Conservation (phyloP, 2,888 invertebrate genomes). For the Netelia inedita region DNA sequence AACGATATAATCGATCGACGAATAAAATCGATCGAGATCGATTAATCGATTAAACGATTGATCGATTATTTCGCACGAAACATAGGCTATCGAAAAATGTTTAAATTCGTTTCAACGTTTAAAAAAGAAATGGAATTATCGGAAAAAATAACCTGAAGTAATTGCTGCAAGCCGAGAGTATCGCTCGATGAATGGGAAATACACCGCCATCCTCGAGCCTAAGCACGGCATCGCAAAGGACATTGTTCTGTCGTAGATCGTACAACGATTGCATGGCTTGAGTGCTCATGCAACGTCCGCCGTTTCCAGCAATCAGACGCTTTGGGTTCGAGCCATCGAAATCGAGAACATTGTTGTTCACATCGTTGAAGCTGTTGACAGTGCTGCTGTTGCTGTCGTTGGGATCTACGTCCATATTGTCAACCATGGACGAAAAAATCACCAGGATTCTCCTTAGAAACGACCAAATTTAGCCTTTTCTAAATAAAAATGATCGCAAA, state of each 20-base stretch:
- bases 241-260: conserved; percentile 93
- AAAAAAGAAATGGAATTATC: conserved; percentile 21
- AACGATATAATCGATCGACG: too few species aligned
- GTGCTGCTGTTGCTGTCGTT: conserved; percentile 68
- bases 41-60: too few species aligned
- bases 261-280: conserved; percentile 94
- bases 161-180: conserved; percentile 94
- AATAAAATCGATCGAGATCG: too few species aligned
- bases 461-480: background rate
- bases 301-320: conserved; percentile 82
- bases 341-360: conserved; percentile 60
- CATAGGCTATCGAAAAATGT: background rate
- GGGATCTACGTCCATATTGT: conserved; percentile 79
- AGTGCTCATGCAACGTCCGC: conserved; percentile 91
- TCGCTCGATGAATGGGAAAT: conserved; percentile 94
- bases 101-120: conserved; percentile 1
- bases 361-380: conserved; percentile 63
- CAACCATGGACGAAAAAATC: conserved; percentile 40
- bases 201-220: conserved; percentile 92
- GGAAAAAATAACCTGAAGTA: conserved; percentile 91
- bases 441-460: background rate
- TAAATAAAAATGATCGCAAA: conserved; percentile 5
- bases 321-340: conserved; percentile 61
- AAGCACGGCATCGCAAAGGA: conserved; percentile 95
- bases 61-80: background rate